A percentile compares a stretch with the other conserved stretches of the same genome.
Evolutionary conservation across 2,888 invertebrate genomes (phyloP).

Genomic region (Himalopsyche kuldschensis): DNA sequence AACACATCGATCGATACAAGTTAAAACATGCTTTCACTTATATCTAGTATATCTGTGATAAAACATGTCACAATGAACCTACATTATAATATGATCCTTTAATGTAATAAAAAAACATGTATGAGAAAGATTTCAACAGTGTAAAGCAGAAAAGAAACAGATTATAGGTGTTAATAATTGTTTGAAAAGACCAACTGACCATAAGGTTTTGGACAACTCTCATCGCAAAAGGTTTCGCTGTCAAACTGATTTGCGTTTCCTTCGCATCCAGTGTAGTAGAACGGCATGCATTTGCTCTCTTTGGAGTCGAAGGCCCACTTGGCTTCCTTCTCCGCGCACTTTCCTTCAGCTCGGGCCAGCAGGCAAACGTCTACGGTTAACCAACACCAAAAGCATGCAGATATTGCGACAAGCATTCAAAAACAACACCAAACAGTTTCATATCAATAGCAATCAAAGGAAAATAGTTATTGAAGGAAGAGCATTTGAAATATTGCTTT

Average conservation of each 20-base stretch:
- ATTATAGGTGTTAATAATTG: background rate
- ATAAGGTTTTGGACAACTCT: conserved; percentile 75
- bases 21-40: too few species aligned
- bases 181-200: conserved; percentile 62
- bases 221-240: conserved; percentile 71
- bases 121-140: too few species aligned
- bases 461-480: too few species aligned
- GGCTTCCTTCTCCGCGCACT: conserved; percentile 74
- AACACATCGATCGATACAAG: too few species aligned
- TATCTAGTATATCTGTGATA: too few species aligned
- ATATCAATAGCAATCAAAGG: too few species aligned
- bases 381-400: conserved; percentile 23
- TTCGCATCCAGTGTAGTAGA: conserved; percentile 90
- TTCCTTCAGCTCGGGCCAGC: conserved; percentile 73
- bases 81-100: too few species aligned
- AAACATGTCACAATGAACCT: too few species aligned
- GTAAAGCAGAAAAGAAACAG: too few species aligned
- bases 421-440: background rate
- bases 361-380: conserved; percentile 69
- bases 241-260: conserved; percentile 88
- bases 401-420: background rate
- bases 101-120: too few species aligned
- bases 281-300: conserved; percentile 86
- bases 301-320: conserved; percentile 84
- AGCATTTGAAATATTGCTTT: too few species aligned